Evolutionary conservation across 2,888 invertebrate species (phyloP).

Genomic region (Ischnura elegans): DNA sequence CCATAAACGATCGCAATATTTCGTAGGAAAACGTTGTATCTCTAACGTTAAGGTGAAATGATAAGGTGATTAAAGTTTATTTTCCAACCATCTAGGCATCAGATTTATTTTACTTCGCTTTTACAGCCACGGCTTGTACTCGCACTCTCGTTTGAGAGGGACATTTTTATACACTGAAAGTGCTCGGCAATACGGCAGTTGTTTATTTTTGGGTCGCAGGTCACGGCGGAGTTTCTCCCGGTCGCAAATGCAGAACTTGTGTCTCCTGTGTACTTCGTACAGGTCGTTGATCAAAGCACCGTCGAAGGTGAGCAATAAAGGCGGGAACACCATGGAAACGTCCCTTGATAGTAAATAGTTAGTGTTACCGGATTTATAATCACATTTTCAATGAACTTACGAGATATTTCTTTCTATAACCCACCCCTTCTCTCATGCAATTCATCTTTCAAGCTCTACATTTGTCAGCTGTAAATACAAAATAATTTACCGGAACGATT

Average conservation of each 20-base stretch:
- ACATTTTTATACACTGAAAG: conserved; percentile 5
- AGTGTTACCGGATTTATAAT: not conserved
- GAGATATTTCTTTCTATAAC: no score
- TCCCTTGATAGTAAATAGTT: conserved; percentile 27
- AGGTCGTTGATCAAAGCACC: conserved; percentile 21
- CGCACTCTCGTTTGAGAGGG: conserved; percentile 24
- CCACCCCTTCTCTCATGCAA: no score
- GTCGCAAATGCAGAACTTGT: conserved; percentile 63
- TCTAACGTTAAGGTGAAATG: no score
- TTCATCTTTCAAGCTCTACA: no score
- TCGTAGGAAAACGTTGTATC: no score
- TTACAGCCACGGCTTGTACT: not conserved
- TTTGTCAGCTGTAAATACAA: no score
- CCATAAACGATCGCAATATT: no score
- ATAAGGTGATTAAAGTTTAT: not conserved
- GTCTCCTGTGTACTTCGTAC: conserved; percentile 31
- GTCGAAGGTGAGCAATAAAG: conserved; percentile 9
- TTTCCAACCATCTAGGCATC: not conserved
- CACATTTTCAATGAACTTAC: no score
- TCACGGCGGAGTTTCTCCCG: conserved; percentile 40
- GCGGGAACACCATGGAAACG: not conserved
- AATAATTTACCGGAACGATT: not conserved
- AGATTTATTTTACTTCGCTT: conserved; percentile 12
- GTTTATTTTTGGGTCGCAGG: conserved; percentile 29
- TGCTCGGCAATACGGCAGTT: not conserved